Conservation (phyloP, 2,113 vertebrate species). For the Chionis minor region DNA sequence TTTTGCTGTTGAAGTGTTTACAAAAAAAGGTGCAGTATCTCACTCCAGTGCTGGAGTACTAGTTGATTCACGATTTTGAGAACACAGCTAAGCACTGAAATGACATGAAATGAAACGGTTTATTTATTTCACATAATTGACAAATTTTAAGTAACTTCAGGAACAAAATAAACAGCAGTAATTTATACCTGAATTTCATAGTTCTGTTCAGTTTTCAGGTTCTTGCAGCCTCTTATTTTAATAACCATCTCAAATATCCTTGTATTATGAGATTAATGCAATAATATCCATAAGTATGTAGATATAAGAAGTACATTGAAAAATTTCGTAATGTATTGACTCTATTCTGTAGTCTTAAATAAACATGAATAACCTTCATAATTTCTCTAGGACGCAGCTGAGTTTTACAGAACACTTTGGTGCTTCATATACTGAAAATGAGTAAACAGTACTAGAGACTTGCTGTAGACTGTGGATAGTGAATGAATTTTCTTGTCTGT, state of each 20-base stretch:
- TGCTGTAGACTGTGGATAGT: neutral
- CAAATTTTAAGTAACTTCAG: neutral
- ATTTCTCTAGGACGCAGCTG: neutral
- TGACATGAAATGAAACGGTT: neutral
- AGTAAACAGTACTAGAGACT: neutral
- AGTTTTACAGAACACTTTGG: neutral
- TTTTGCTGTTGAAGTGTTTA: neutral
- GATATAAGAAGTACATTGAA: neutral
- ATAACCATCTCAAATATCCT: neutral
- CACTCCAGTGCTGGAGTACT: neutral
- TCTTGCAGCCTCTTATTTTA: neutral
- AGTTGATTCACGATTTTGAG: neutral
- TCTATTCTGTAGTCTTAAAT: neutral
- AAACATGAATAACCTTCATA: neutral
- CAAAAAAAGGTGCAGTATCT: neutral
- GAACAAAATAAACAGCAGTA: neutral
- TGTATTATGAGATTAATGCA: neutral
- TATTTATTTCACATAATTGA: slow-evolving; percentile 32
- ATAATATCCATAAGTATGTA: neutral
- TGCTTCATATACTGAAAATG: neutral
- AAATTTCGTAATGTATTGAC: neutral
- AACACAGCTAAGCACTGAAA: neutral
- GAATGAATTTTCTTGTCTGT: neutral
- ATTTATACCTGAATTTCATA: slow-evolving; percentile 3
- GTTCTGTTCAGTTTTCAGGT: neutral